These are phyloP conservation scores for Brachyalestes nurse DNA, from an alignment of 2,797 vertebrate genomes.

Conservation along the genomic window DNA sequence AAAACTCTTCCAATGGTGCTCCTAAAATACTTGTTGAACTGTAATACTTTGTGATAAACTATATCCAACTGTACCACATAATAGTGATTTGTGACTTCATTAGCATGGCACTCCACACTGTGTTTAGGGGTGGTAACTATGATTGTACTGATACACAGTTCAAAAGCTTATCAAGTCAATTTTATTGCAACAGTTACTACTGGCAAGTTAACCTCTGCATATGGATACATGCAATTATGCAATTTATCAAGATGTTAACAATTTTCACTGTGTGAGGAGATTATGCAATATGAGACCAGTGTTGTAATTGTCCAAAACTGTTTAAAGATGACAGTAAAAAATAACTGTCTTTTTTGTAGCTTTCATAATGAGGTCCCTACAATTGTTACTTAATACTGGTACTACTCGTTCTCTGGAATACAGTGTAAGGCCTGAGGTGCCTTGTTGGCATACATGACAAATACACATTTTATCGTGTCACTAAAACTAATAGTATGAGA, in stretches of 20 bases:
- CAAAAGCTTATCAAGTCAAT: neutral
- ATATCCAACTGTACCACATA: neutral
- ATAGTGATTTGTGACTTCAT: neutral
- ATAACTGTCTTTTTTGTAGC: too few species aligned
- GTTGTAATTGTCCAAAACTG: too few species aligned
- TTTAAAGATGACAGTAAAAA: too few species aligned
- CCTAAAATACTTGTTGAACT: neutral
- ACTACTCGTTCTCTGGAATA: too few species aligned
- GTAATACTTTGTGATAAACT: neutral
- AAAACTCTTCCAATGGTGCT: slow-evolving; percentile 41
- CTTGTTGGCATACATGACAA: too few species aligned
- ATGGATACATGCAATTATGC: neutral
- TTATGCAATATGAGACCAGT: too few species aligned
- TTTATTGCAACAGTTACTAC: neutral
- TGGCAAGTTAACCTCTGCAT: neutral
- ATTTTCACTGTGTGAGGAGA: too few species aligned
- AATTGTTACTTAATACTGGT: neutral
- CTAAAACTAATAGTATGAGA: too few species aligned
- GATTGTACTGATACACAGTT: neutral
- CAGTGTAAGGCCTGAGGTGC: too few species aligned
- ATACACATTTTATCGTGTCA: neutral
- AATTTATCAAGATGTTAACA: neutral
- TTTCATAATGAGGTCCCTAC: neutral
- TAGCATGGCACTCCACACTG: neutral
- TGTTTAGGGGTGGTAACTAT: neutral